Evolutionary conservation across 2,113 vertebrate species (phyloP).

Genomic region (Bettongia penicillata): DNA sequence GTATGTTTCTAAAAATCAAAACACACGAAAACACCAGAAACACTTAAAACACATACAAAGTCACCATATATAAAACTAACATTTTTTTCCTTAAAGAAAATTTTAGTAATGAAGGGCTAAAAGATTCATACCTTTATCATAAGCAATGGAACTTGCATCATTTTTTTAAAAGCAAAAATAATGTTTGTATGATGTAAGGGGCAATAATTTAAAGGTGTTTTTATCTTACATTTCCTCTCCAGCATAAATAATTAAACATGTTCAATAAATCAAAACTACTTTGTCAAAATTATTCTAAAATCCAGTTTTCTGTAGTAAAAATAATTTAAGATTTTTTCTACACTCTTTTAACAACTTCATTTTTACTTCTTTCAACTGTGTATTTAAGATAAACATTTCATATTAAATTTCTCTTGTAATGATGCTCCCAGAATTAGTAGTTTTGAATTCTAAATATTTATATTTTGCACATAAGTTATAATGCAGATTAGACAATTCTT

Average conservation of each 20-base stretch:
- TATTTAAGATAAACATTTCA: neutral
- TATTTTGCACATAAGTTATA: conserved; percentile 53
- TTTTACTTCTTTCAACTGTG: conserved; percentile 30
- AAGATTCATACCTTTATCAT: conserved; percentile 14
- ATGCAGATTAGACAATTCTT: conserved; percentile 57
- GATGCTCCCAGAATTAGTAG: conserved; percentile 32
- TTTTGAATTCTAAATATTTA: conserved; percentile 43
- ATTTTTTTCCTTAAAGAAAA: conserved; percentile 48
- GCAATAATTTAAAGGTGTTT: neutral
- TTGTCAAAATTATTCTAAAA: conserved; percentile 9
- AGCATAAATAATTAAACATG: conserved; percentile 35
- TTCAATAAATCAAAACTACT: conserved; percentile 21
- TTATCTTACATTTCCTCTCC: conserved; percentile 33
- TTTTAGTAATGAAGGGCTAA: conserved; percentile 17
- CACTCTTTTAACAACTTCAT: conserved; percentile 2
- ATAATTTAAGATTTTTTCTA: neutral
- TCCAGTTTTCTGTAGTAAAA: neutral
- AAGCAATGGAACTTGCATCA: neutral
- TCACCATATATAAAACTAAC: neutral
- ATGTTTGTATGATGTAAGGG: neutral
- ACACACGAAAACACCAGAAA: neutral
- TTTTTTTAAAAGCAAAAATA: conserved; percentile 20
- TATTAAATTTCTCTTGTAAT: conserved; percentile 31
- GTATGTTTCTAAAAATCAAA: conserved; percentile 38
- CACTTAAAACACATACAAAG: conserved; percentile 34